A percentile compares a stretch with the other conserved stretches of the same genome.
phyloP scores from a whole-genome alignment of 2,888 invertebrate species.

The Ganaspis brasiliensis region DNA sequence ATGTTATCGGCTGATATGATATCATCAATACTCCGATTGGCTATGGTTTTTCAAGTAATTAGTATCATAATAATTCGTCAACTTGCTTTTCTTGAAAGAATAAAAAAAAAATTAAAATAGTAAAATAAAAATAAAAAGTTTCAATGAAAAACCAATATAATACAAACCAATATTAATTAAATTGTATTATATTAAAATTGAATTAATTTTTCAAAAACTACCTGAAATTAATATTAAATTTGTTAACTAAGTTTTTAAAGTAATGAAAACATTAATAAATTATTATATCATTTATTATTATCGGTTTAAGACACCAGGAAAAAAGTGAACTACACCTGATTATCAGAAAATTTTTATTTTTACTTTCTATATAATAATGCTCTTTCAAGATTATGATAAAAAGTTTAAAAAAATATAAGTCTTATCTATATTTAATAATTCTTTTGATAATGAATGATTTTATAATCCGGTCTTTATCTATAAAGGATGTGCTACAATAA shows the following conservation, averaged over 20 bases:
- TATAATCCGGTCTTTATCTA: background rate
- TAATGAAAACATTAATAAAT: background rate
- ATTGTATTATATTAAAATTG: too few relatives aligned
- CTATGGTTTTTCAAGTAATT: constrained; percentile 1
- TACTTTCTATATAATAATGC: background rate
- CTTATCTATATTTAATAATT: background rate
- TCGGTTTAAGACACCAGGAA: background rate
- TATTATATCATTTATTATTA: too few relatives aligned
- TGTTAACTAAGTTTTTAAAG: background rate
- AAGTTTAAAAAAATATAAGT: background rate
- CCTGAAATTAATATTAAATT: too few relatives aligned
- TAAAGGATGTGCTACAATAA: constrained; percentile 28
- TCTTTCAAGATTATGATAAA: background rate
- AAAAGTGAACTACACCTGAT: background rate
- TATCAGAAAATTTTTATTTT: constrained; percentile 1
- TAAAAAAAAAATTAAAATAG: too few relatives aligned
- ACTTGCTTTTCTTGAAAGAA: too few relatives aligned
- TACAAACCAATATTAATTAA: too few relatives aligned
- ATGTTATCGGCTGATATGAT: constrained; percentile 69
- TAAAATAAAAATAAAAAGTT: too few relatives aligned
- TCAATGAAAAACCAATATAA: too few relatives aligned
- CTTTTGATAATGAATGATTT: background rate
- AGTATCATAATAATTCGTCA: background rate
- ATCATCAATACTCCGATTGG: constrained; percentile 49
- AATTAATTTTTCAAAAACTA: too few relatives aligned